Percentiles rank a stretch among this genome's conserved stretches.
These are phyloP conservation scores for Toxonevra muliebris DNA, from an alignment of 2,888 invertebrate genomes.

Conservation along the genomic window DNA sequence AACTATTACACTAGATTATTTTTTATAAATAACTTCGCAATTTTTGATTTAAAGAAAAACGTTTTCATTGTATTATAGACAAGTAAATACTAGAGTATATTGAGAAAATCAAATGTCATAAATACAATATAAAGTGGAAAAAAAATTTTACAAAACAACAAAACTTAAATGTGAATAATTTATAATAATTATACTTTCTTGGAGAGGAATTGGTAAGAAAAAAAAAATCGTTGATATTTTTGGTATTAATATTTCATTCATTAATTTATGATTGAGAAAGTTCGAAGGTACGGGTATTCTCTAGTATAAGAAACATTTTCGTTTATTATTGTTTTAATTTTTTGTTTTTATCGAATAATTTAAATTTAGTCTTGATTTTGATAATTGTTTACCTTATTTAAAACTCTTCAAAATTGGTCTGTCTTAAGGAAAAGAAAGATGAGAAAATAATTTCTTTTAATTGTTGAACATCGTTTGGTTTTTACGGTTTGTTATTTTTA, in stretches of 20 bases:
- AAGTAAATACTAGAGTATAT: too few species aligned
- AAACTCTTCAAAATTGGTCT: constrained; percentile 64
- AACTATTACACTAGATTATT: too few species aligned
- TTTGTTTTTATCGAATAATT: constrained; percentile 24
- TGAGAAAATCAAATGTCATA: too few species aligned
- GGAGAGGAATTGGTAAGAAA: too few species aligned
- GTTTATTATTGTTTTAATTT: constrained; percentile 11
- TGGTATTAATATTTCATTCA: constrained; percentile 1
- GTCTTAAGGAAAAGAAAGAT: constrained; percentile 65
- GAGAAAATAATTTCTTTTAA: constrained; percentile 64
- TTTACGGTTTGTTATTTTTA: constrained; percentile 14
- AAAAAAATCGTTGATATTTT: neutral
- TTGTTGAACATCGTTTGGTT: constrained; percentile 49
- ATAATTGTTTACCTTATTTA: constrained; percentile 63
- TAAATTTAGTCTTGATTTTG: constrained; percentile 33
- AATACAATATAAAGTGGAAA: too few species aligned
- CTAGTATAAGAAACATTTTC: constrained; percentile 4
- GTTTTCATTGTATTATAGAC: too few species aligned
- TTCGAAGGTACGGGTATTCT: neutral
- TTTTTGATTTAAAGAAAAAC: too few species aligned
- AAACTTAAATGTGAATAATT: too few species aligned
- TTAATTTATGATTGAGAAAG: neutral
- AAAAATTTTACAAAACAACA: too few species aligned
- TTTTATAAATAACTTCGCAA: too few species aligned
- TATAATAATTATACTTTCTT: too few species aligned